Base-by-base conservation (phyloP, 2,797 vertebrate species). In the Enteromius argenteus region DNA sequence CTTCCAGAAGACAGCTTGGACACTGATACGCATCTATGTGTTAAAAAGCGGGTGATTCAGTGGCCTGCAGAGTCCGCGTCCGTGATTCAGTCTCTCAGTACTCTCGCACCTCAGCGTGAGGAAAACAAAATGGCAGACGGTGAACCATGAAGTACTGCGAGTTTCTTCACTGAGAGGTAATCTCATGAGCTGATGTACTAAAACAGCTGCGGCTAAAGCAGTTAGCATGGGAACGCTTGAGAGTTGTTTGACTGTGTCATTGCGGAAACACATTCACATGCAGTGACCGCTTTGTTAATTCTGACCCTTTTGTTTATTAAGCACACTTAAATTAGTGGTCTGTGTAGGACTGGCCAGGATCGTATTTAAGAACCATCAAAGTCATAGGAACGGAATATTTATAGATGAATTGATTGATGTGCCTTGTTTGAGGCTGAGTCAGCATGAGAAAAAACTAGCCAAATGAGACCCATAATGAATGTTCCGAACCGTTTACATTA, bases 41-140 rank as follows among this genome's bases (percentile, higher is more conserved):
- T 84, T 86, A 87, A 88, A 87, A 84, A 79, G 62, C 77, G 80
- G 62, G 78, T 88, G 86, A 87, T 85, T 90, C 86, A 90, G 73
- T 86, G 46, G 58, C 42, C 80, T 49, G 66, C 69, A 53, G 84
- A 75, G 74, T 77, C 58, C 42, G 76, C 8, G 60, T 79, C 58
- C 37, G 60, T 90, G 86, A 90, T 88, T 87, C 87, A 90, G 84
- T 27, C 86, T 81, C 86, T 86, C 77, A 39, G 84, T 83, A 83
- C 86, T 83, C 75, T 88, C 83, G 68, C 89, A 88, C 82, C 86
- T 74, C 58, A 10, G 42, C 15, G 86, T 76, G 80, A 90, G 58
- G 80, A 90, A 89, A 88, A 85, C 83, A 90, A 86, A 86, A 88
- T 83, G 78, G 84, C 30, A 83, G 56, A 77, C 27, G 5, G 37